phyloP scores from a whole-genome alignment of 2,113 vertebrate genomes.

The Myotis lucifugus region DNA sequence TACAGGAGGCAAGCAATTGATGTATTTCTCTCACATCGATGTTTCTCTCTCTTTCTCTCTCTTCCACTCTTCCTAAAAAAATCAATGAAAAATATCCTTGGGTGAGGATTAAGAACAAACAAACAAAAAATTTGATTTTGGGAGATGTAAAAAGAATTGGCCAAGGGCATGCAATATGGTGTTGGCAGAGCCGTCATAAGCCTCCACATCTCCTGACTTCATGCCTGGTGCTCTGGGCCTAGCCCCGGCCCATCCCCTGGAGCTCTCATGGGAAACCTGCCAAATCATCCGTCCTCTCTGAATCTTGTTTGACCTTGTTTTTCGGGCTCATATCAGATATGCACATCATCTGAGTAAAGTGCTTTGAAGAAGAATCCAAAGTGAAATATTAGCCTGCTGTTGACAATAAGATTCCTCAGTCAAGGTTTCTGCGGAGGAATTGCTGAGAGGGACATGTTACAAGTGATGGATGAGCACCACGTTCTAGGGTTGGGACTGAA shows the following conservation, averaged over 20 bases:
- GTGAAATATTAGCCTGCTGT: neutral
- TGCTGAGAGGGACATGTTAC: constrained; percentile 25
- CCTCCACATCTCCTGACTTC: neutral
- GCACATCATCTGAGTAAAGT: neutral
- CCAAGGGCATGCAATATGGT: neutral
- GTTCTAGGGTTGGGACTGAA: neutral
- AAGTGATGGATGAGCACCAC: neutral
- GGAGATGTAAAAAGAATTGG: neutral
- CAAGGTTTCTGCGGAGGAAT: constrained; percentile 38
- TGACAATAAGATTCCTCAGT: constrained; percentile 32
- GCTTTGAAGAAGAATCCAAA: neutral
- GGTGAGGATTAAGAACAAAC: no score
- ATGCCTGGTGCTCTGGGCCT: neutral
- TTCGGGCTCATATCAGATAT: neutral
- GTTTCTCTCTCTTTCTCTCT: no score
- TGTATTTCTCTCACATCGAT: no score
- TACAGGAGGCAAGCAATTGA: no score
- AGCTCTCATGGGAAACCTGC: neutral
- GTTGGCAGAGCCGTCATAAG: neutral
- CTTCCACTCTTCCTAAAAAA: no score
- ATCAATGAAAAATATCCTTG: no score
- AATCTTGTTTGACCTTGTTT: neutral
- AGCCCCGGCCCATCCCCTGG: neutral
- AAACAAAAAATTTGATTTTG: neutral
- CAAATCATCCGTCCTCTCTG: neutral